A percentile compares a stretch with the other conserved stretches of the same genome.
phyloP scores from a whole-genome alignment of 2,113 vertebrate genomes.

The Xyrauchen texanus region DNA sequence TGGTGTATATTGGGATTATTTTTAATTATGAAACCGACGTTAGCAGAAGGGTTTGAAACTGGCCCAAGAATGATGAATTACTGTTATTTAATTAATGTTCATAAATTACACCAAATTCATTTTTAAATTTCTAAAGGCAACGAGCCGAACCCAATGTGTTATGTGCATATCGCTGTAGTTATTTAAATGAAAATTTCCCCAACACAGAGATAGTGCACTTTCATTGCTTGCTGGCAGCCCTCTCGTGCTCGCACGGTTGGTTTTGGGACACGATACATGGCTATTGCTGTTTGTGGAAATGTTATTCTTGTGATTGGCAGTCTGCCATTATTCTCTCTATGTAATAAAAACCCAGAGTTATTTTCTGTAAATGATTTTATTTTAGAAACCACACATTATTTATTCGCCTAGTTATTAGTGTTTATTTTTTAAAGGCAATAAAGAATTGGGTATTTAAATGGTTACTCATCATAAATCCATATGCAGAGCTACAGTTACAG shows the following conservation, averaged over 20 bases:
- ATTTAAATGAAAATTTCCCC: slow-evolving; percentile 30
- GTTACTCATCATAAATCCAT: too few species aligned
- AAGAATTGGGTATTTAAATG: not conserved
- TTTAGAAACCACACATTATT: slow-evolving; percentile 24
- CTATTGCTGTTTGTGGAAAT: slow-evolving; percentile 46
- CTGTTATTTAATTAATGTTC: not conserved
- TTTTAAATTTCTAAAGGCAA: not conserved
- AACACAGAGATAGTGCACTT: slow-evolving; percentile 32
- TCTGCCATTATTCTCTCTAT: slow-evolving; percentile 51
- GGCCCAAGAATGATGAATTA: not conserved
- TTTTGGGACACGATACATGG: slow-evolving; percentile 38
- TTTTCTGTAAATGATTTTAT: slow-evolving; percentile 28
- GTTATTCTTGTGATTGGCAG: slow-evolving; percentile 48
- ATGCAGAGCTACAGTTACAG: not conserved
- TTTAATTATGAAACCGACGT: not conserved
- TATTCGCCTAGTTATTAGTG: slow-evolving; percentile 10
- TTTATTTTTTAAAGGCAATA: too few species aligned
- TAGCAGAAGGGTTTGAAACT: slow-evolving; percentile 32
- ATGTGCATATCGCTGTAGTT: slow-evolving; percentile 23
- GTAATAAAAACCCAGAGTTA: slow-evolving; percentile 49
- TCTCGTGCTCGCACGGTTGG: slow-evolving; percentile 30
- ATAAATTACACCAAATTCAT: not conserved
- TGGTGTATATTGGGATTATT: not conserved
- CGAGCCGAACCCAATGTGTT: too few species aligned
- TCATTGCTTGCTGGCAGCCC: slow-evolving; percentile 42